Evolutionary conservation across 2,888 invertebrate genomes (phyloP), one percentile per base, ranked within the genome.

Genomic region (Andrena bicolor): DNA sequence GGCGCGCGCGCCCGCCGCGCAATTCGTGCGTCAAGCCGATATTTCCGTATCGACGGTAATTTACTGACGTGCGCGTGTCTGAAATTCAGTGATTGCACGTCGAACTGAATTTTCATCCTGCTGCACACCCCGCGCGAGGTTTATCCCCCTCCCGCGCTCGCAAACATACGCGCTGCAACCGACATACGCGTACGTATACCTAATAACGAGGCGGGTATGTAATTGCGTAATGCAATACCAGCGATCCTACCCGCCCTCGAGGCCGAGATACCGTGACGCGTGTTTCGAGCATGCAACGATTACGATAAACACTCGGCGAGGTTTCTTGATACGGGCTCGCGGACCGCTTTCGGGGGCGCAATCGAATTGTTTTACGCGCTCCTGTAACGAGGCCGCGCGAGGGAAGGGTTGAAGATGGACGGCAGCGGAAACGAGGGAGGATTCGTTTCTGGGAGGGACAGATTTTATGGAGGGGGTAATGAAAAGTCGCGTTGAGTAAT

Each of bases 1-100:
- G 8, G 48, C 32, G 58, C 30, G 41, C 32, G 60, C 66, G 61
- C n/a, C n/a, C 66, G 41, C 41, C 71, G 65, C 72, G 77, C 85
- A 70, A 86, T 85, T 83, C 87, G 75, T 86, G 86, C 87, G 60
- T 79, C 83, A 76, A 68, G 26, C 84, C 78, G 83, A 85, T 86
- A 86, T 86, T 87, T 87, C 87, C 85, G 86, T 86, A 85, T 87
- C 85, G 83, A 28, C 77, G 78, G 87, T 80, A 83, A 86, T 87
- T 87, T 78, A 80, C 72, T 76, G 82, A 82, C 79, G 74, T 82
- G 66, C 79, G 69, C 79, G 84, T 80, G 80, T 87, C 87, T 83
- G 85, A 86, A 87, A 87, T 86, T 86, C 85, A 72, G 53, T 80
- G 87, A 85, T 87, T 82, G 84, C 82, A 84, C 87, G 80, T 82